phyloP scores from a whole-genome alignment of 2,888 invertebrate genomes.

The Colostygia pectinataria region DNA sequence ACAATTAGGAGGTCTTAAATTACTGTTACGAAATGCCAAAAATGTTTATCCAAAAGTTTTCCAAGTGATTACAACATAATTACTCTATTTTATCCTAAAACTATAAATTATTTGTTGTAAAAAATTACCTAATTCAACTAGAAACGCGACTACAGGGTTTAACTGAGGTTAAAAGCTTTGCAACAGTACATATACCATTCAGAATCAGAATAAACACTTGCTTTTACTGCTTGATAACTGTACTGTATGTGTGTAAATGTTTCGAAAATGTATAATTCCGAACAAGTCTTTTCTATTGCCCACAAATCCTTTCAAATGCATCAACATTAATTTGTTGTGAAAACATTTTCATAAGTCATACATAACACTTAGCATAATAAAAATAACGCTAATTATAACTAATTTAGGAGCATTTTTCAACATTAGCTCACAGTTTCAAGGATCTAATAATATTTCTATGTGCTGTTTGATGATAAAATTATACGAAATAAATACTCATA shows the following conservation, averaged over 20 bases:
- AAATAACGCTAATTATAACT: constrained; percentile 19
- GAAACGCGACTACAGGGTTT: constrained; percentile 30
- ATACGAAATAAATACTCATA: constrained; percentile 14
- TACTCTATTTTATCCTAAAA: constrained; percentile 30
- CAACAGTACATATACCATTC: constrained; percentile 12
- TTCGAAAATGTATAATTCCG: constrained; percentile 55
- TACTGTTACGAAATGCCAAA: constrained; percentile 31
- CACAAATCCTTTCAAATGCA: constrained; percentile 58
- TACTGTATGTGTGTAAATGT: constrained; percentile 38
- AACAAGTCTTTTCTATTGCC: constrained; percentile 55
- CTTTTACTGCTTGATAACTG: constrained; percentile 3
- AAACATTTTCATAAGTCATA: constrained; percentile 26
- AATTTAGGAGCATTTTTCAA: constrained; percentile 22
- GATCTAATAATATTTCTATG: constrained; percentile 29
- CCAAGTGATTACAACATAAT: constrained; percentile 31
- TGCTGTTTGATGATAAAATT: constrained; percentile 8
- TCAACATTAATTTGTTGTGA: constrained; percentile 16
- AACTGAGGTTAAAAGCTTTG: constrained; percentile 29
- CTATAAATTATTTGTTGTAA: constrained; percentile 29
- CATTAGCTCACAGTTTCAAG: constrained; percentile 31
- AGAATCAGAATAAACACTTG: constrained; percentile 13
- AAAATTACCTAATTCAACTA: constrained; percentile 38
- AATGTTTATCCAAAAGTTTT: constrained; percentile 33
- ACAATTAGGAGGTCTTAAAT: constrained; percentile 62
- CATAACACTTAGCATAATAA: constrained; percentile 25